Conservation (phyloP, 2,888 invertebrate genomes). For the Torymus aiolomorphi region DNA sequence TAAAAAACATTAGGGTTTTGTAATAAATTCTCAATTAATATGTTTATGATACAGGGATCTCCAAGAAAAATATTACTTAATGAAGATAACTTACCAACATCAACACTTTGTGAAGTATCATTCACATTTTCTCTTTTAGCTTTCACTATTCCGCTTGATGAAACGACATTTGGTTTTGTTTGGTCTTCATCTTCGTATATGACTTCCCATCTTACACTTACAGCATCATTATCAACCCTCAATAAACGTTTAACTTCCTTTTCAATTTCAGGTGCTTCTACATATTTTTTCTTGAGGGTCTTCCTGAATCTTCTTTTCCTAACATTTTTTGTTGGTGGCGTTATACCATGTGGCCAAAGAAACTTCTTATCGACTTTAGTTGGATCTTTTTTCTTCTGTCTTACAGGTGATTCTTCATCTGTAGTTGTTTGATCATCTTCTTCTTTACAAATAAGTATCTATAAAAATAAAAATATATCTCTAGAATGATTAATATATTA, state of each 20-base stretch:
- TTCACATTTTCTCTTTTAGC: slow-evolving; percentile 70
- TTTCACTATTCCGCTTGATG: slow-evolving; percentile 72
- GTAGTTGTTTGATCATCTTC: slow-evolving; percentile 87
- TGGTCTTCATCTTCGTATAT: slow-evolving; percentile 91
- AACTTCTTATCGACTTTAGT: slow-evolving; percentile 93
- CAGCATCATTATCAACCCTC: slow-evolving; percentile 94
- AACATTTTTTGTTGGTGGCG: slow-evolving; percentile 97
- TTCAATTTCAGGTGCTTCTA: slow-evolving; percentile 98
- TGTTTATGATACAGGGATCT: neutral
- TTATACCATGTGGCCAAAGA: slow-evolving; percentile 95
- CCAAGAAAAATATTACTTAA: slow-evolving; percentile 9
- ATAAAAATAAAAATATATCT: no score
- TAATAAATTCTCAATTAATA: slow-evolving; percentile 4
- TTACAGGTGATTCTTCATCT: slow-evolving; percentile 87
- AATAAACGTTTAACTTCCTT: slow-evolving; percentile 96
- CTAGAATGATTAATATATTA: no score
- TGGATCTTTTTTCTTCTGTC: slow-evolving; percentile 90
- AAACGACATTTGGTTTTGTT: slow-evolving; percentile 73
- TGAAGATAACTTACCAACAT: slow-evolving; percentile 72
- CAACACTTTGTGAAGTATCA: slow-evolving; percentile 75
- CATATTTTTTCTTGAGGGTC: slow-evolving; percentile 96
- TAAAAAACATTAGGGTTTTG: slow-evolving; percentile 10
- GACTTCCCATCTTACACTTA: slow-evolving; percentile 91
- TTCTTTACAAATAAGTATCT: slow-evolving; percentile 90
- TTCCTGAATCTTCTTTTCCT: slow-evolving; percentile 94